Conservation (phyloP, 2,797 vertebrate species). For the Chelon labrosus region DNA sequence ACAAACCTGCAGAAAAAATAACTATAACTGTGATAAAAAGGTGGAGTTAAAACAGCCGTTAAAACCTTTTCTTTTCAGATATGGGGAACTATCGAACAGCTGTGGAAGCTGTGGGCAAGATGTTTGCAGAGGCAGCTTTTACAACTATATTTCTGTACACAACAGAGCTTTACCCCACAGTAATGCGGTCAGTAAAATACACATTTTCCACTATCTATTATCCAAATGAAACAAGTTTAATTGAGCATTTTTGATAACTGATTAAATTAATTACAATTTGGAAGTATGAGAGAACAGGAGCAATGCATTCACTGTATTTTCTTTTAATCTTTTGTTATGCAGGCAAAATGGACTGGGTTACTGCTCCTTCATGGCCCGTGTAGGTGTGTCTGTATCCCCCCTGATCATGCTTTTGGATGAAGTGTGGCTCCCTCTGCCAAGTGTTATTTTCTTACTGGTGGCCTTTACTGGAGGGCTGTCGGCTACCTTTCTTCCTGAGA, state of each 20-base stretch:
- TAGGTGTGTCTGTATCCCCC: conserved; percentile 74
- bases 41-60: not conserved
- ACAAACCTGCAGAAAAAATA: not conserved
- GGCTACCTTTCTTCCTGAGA: conserved; percentile 71
- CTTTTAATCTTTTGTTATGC: conserved; percentile 2
- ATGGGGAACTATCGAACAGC: conserved; percentile 62
- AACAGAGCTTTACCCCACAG: conserved; percentile 89
- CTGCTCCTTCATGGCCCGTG: conserved; percentile 68
- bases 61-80: conserved; percentile 63
- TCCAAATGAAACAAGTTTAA: not conserved
- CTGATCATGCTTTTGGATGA: conserved; percentile 75
- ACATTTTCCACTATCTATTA: not conserved
- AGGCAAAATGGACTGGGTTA: conserved; percentile 83
- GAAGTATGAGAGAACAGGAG: not conserved
- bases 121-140: conserved; percentile 88
- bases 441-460: conserved; percentile 58
- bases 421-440: conserved; percentile 65
- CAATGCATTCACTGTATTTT: not conserved
- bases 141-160: conserved; percentile 86
- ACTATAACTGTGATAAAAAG: too few relatives aligned
- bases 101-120: conserved; percentile 85
- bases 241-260: not conserved
- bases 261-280: not conserved
- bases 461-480: conserved; percentile 46
- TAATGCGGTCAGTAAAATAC: conserved; percentile 84